Evolutionary conservation across 2,888 invertebrate species (phyloP), one percentile per base, ranked within the genome.

Genomic region (Drosophila meridiana): DNA sequence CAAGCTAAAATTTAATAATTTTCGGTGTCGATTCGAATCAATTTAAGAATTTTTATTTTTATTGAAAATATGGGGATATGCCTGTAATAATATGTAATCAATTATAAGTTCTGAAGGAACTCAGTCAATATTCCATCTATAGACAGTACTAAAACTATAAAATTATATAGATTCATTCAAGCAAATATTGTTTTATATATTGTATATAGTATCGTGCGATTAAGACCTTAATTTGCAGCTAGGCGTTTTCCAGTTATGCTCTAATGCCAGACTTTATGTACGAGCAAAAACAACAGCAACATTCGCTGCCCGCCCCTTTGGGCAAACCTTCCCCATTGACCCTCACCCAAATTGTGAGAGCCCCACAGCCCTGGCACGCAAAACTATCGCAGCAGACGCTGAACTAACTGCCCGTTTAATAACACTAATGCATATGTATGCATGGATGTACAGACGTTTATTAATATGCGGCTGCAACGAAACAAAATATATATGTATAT

Each of bases 291-390:
- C n/a, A 53, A 36, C 34, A 55, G 4, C 36, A 20, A 26, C 3
- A 42, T 2, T 9, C 26, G 32, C 26, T 14, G 30, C 20, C 53
- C 80, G 66, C 80, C 77, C 76, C 66, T 53, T 76, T 71, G 71
- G 53, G 70, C 66, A 64, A 68, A 75, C 82, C 86, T 85, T 83
- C 83, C 81, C 83, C 69, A 72, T 65, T 89, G 89, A 83, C 89
- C 84, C 87, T 84, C 87, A 89, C 84, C 89, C 73, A 89, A 84
- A 89, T 87, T 63, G 76, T 53, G 63, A 30, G 55, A 64, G 64
- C 60, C 68, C 14, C 28, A 47, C 75, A 80, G 75, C 83, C 86
- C 74, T 76, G 69, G 85, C 87, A 83, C 88, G 81, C 88, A 82
- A 83, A 66, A 63, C 65, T 78, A 74, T 55, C 47, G 58, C 60